A percentile compares a stretch with the other conserved stretches of the same genome.
These are phyloP conservation scores for Catharus minimus DNA, from an alignment of 2,113 vertebrate species.

Conservation along the genomic window DNA sequence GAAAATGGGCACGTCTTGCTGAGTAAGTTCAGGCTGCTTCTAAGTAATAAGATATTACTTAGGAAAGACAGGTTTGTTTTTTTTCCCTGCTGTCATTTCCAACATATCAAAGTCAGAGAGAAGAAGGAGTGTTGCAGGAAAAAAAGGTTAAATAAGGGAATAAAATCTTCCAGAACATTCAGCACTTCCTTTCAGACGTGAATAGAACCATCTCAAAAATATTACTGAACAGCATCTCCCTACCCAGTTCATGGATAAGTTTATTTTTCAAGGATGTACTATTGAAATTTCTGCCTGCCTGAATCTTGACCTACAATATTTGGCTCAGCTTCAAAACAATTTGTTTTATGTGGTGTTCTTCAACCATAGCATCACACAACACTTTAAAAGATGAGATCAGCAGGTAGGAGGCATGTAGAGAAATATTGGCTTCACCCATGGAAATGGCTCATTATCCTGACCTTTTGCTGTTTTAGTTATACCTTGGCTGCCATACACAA, in stretches of 20 bases:
- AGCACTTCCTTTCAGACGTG: background rate
- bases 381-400: conserved; percentile 47
- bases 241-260: background rate
- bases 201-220: background rate
- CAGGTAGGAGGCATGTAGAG: conserved; percentile 24
- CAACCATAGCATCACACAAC: conserved; percentile 34
- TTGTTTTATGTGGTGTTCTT: conserved; percentile 55
- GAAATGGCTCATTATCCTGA: conserved; percentile 49
- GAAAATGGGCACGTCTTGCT: background rate
- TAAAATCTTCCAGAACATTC: background rate
- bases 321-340: conserved; percentile 59
- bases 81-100: background rate
- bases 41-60: background rate
- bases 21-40: background rate
- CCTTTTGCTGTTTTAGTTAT: conserved; percentile 36
- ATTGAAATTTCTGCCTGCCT: background rate
- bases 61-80: background rate
- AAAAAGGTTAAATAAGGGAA: background rate
- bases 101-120: background rate
- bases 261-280: conserved; percentile 19
- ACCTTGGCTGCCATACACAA: background rate
- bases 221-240: background rate
- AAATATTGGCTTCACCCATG: background rate
- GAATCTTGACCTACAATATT: conserved; percentile 28
- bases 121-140: background rate